These are phyloP conservation scores for Chionomys nivalis DNA, from an alignment of 2,113 vertebrate genomes.

Conservation along the genomic window DNA sequence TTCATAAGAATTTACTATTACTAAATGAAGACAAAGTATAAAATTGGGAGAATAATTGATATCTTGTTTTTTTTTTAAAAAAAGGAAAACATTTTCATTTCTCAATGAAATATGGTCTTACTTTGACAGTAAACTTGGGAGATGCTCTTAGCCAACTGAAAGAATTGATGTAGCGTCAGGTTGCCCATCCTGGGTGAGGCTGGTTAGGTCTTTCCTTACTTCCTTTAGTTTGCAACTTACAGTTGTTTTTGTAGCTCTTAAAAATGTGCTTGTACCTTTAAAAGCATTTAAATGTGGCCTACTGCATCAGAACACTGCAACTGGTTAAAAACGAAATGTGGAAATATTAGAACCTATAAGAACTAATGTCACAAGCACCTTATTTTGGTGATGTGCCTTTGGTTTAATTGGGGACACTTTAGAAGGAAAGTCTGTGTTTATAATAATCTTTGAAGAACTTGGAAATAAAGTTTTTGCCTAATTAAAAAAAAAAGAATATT, in stretches of 20 bases:
- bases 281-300: conserved; percentile 60
- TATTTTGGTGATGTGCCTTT: conserved; percentile 74
- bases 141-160: background rate
- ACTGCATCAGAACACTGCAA: conserved; percentile 41
- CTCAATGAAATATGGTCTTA: conserved; percentile 42
- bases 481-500: background rate
- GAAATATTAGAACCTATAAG: conserved; percentile 46
- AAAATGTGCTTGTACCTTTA: conserved; percentile 38
- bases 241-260: conserved; percentile 61
- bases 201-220: conserved; percentile 42
- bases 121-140: conserved; percentile 54
- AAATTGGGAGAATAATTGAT: background rate
- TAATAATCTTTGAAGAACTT: conserved; percentile 83
- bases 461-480: conserved; percentile 83
- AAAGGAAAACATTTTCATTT: background rate
- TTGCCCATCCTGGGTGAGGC: conserved; percentile 9
- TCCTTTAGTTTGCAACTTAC: conserved; percentile 24
- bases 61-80: conserved; percentile 43
- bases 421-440: conserved; percentile 75
- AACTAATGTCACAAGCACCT: conserved; percentile 55
- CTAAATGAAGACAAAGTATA: conserved; percentile 51
- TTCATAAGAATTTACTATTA: conserved; percentile 58
- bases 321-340: conserved; percentile 44
- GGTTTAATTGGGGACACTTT: conserved; percentile 78
- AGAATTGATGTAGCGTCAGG: conserved; percentile 38